phyloP scores from a whole-genome alignment of 2,888 invertebrate species.

The Hydrotaea cyrtoneurina region DNA sequence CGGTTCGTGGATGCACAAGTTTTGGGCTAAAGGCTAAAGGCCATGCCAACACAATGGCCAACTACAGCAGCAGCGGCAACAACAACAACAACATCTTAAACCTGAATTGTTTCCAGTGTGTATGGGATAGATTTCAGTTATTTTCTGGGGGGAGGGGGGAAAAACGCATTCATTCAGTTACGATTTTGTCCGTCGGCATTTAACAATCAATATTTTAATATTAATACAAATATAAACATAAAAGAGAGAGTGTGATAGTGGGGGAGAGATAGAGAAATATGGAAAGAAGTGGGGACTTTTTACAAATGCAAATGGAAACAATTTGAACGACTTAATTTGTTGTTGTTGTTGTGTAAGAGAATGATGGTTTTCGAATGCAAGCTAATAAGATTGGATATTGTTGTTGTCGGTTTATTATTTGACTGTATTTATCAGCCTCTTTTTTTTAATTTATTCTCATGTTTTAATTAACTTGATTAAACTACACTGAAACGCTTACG shows the following conservation, averaged over 20 bases:
- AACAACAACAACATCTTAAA: constrained; percentile 9
- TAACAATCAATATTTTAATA: neutral
- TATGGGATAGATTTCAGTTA: neutral
- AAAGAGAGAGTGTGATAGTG: neutral
- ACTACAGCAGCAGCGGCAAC: too few relatives aligned
- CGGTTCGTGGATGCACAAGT: neutral
- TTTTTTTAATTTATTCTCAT: too few relatives aligned
- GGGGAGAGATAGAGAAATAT: neutral
- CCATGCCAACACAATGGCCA: constrained; percentile 17
- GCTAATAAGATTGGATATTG: too few relatives aligned
- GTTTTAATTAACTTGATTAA: too few relatives aligned
- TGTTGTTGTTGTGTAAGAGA: too few relatives aligned
- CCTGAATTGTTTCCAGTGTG: neutral
- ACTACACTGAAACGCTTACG: too few relatives aligned
- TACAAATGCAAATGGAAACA: too few relatives aligned
- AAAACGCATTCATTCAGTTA: constrained; percentile 2
- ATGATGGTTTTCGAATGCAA: too few relatives aligned
- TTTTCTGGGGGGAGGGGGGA: neutral
- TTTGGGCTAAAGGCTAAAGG: constrained; percentile 18
- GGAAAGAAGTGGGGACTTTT: neutral
- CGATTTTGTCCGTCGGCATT: neutral
- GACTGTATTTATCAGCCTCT: too few relatives aligned
- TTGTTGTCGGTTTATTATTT: too few relatives aligned
- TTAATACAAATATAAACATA: neutral
- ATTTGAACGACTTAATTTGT: too few relatives aligned